Percentiles rank a stretch among this genome's conserved stretches.
These are phyloP conservation scores for Rhadinocentrus ornatus DNA, from an alignment of 2,797 vertebrate genomes.

Conservation along the genomic window DNA sequence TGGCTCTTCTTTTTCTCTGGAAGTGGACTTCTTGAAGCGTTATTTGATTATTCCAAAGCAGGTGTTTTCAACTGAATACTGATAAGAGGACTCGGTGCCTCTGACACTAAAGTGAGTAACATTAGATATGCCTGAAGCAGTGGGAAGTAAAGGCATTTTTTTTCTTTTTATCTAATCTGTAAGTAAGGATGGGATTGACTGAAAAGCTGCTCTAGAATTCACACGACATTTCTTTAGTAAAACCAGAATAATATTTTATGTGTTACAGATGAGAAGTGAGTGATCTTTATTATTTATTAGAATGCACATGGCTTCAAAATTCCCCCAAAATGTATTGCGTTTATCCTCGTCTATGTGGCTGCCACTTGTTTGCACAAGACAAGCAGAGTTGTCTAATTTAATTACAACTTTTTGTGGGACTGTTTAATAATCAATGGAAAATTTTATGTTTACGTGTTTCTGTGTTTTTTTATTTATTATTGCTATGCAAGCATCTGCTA, in stretches of 20 bases:
- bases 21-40: slow-evolving; percentile 65
- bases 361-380: slow-evolving; percentile 22
- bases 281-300: slow-evolving; percentile 27
- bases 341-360: slow-evolving; percentile 9
- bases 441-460: slow-evolving; percentile 31
- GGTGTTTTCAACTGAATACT: slow-evolving; percentile 78
- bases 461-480: slow-evolving; percentile 26
- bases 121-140: slow-evolving; percentile 63
- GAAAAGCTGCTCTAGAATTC: slow-evolving; percentile 44
- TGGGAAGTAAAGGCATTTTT: slow-evolving; percentile 31
- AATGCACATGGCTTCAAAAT: slow-evolving; percentile 8
- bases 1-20: slow-evolving; percentile 53
- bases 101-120: slow-evolving; percentile 56
- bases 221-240: slow-evolving; percentile 5
- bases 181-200: slow-evolving; percentile 53
- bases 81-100: slow-evolving; percentile 70
- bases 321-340: slow-evolving; percentile 29
- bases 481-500: slow-evolving; percentile 56
- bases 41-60: slow-evolving; percentile 82
- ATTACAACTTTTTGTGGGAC: slow-evolving; percentile 35
- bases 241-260: slow-evolving; percentile 25
- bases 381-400: slow-evolving; percentile 40
- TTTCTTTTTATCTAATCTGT: slow-evolving; percentile 53
- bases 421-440: slow-evolving; percentile 28
- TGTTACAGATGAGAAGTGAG: slow-evolving; percentile 11